phyloP scores from a whole-genome alignment of 2,797 vertebrate genomes.

The Chiloscyllium punctatum region DNA sequence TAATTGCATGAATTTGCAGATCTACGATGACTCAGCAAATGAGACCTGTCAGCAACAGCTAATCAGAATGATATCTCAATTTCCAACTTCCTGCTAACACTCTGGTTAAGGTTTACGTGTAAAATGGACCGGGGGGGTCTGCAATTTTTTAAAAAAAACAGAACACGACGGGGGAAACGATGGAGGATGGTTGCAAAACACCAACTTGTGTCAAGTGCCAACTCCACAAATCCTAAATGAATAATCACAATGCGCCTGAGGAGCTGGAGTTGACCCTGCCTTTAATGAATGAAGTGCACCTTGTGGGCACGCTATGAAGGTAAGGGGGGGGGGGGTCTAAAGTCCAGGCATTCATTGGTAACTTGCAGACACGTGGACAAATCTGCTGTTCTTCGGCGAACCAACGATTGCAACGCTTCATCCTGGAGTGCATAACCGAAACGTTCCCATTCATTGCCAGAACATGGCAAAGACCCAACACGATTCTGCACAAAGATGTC shows the following conservation, averaged over 20 bases:
- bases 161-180: background rate
- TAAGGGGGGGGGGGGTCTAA: background rate
- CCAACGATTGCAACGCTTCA: background rate
- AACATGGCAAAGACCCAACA: background rate
- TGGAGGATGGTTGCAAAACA: background rate
- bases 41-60: background rate
- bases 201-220: too few species aligned
- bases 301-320: background rate
- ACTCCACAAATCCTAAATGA: background rate
- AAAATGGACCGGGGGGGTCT: background rate
- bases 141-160: background rate
- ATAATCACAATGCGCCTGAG: background rate
- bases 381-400: background rate
- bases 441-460: background rate
- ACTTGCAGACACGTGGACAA: background rate
- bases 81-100: background rate
- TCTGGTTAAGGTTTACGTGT: too few species aligned
- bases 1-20: background rate
- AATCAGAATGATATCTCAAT: background rate
- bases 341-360: background rate
- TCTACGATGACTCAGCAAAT: background rate
- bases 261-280: background rate
- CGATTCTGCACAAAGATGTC: too few species aligned
- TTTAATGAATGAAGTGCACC: constrained; percentile 17
- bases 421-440: background rate